Evolutionary conservation across 1,140 invertebrate species (phyloP).

Genomic region (Hydropsyche tenuis): DNA sequence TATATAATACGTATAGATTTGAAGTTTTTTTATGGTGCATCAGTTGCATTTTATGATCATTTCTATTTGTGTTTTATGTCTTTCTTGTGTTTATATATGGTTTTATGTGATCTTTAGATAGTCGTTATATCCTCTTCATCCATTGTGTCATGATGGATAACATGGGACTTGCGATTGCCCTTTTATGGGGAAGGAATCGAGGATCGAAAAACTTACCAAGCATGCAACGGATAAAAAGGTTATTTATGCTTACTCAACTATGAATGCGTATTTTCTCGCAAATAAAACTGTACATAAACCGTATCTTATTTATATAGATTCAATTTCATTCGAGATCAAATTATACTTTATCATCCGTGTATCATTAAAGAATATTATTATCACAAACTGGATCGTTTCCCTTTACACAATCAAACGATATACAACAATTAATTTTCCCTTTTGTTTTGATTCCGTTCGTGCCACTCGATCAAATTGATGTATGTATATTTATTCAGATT

Average conservation of each 20-base stretch:
- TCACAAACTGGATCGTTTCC: neutral
- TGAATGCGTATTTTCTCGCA: too few species aligned
- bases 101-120: neutral
- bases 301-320: too few species aligned
- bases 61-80: neutral
- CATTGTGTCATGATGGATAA: constrained; percentile 24
- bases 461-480: constrained; percentile 19
- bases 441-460: constrained; percentile 15
- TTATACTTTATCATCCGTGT: too few species aligned
- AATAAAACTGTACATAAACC: too few species aligned
- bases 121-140: constrained; percentile 2
- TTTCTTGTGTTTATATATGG: neutral
- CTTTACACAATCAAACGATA: neutral
- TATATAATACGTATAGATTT: too few species aligned
- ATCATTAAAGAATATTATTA: neutral
- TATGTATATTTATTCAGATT: constrained; percentile 19
- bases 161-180: constrained; percentile 6
- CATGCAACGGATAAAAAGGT: neutral
- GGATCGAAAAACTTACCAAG: constrained; percentile 16
- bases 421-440: constrained; percentile 4
- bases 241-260: neutral
- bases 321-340: too few species aligned
- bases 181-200: neutral
- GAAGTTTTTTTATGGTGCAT: too few species aligned
- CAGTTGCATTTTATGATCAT: too few species aligned